phyloP scores from a whole-genome alignment of 2,888 invertebrate species.

The Lysandra bellargus region DNA sequence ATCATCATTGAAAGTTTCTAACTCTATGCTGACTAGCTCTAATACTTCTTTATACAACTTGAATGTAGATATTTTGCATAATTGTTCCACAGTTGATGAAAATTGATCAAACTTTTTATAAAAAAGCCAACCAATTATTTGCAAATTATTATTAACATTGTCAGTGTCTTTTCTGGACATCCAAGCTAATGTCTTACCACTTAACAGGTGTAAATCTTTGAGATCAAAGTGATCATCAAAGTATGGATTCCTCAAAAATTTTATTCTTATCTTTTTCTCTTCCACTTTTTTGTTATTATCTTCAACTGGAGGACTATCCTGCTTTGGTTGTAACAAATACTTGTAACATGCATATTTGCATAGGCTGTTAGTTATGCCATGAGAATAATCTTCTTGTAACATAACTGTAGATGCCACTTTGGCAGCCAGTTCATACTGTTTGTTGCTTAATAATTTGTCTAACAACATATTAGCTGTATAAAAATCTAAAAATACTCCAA shows the following conservation, averaged over 20 bases:
- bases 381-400: slow-evolving; percentile 92
- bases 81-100: slow-evolving; percentile 49
- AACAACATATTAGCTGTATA: slow-evolving; percentile 89
- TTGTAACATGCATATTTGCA: slow-evolving; percentile 88
- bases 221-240: slow-evolving; percentile 96
- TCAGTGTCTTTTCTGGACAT: slow-evolving; percentile 76
- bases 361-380: slow-evolving; percentile 85
- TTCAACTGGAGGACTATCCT: slow-evolving; percentile 42
- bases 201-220: slow-evolving; percentile 83
- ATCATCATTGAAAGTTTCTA: slow-evolving; percentile 46
- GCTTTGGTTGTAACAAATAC: slow-evolving; percentile 74
- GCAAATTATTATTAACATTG: slow-evolving; percentile 77
- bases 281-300: slow-evolving; percentile 68
- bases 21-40: slow-evolving; percentile 54
- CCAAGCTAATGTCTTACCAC: slow-evolving; percentile 91
- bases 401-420: slow-evolving; percentile 89
- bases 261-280: slow-evolving; percentile 87
- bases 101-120: slow-evolving; percentile 84
- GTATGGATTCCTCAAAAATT: slow-evolving; percentile 89
- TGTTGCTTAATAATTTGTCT: slow-evolving; percentile 86
- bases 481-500: slow-evolving; percentile 94
- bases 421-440: slow-evolving; percentile 86
- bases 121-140: slow-evolving; percentile 83
- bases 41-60: slow-evolving; percentile 61
- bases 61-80: slow-evolving; percentile 49